These are phyloP conservation scores for Brachymystax lenok DNA, from an alignment of 2,797 vertebrate genomes.

Conservation along the genomic window DNA sequence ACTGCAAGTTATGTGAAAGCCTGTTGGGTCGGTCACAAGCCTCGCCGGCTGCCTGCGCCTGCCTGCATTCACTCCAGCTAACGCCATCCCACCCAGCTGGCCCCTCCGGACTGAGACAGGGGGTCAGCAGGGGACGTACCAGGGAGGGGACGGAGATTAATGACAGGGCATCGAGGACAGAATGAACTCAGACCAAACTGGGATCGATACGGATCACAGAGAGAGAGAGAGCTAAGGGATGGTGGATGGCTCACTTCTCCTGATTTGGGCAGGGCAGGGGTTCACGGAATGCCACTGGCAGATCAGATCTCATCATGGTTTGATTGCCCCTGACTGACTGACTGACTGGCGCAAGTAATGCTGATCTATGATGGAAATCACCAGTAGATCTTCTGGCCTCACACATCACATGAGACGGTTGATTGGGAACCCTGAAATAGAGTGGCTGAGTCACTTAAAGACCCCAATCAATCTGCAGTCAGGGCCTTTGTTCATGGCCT, in stretches of 20 bases:
- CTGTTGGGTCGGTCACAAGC: constrained; percentile 49
- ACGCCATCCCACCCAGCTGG: constrained; percentile 45
- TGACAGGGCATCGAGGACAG: constrained; percentile 26
- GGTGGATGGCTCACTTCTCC: constrained; percentile 44
- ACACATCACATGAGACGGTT: constrained; percentile 18
- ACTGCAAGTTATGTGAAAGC: constrained; percentile 62
- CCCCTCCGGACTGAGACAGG: constrained; percentile 24
- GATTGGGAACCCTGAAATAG: constrained; percentile 66
- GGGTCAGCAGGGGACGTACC: constrained; percentile 35
- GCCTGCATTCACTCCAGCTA: constrained; percentile 53
- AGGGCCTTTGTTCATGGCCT: constrained; percentile 17
- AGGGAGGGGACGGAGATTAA: constrained; percentile 37
- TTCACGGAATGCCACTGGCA: constrained; percentile 49
- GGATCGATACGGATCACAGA: constrained; percentile 62
- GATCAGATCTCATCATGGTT: constrained; percentile 61
- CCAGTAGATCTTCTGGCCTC: constrained; percentile 1
- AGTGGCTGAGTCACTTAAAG: constrained; percentile 60
- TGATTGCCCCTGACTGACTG: constrained; percentile 35
- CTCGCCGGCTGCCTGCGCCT: constrained; percentile 55
- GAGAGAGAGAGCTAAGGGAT: constrained; percentile 9
- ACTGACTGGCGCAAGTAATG: neutral
- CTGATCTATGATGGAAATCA: constrained; percentile 1
- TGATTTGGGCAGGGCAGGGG: constrained; percentile 57
- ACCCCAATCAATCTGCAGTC: constrained; percentile 38
- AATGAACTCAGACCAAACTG: constrained; percentile 42